Percentiles rank a stretch among this genome's conserved stretches.
These are phyloP conservation scores for Micromys minutus DNA, from an alignment of 2,113 vertebrate species.

Conservation along the genomic window DNA sequence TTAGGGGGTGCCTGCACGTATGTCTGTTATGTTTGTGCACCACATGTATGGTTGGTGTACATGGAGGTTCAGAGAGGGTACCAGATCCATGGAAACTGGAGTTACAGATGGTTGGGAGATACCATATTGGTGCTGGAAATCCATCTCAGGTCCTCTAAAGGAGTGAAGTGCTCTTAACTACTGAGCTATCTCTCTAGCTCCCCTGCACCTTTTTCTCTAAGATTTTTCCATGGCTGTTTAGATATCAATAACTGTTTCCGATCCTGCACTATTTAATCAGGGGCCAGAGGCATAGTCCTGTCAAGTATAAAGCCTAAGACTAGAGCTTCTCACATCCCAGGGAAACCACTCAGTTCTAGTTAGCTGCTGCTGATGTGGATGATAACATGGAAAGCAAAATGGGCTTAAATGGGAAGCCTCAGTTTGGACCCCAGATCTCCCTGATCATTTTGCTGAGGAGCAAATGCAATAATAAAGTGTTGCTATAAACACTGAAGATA, in stretches of 20 bases:
- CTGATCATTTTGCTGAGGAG: neutral
- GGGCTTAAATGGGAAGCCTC: conserved; percentile 6
- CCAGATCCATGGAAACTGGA: neutral
- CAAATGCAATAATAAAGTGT: conserved; percentile 15
- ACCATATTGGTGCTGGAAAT: neutral
- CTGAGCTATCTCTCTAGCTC: neutral
- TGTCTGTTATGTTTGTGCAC: neutral
- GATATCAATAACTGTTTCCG: neutral
- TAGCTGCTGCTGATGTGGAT: neutral
- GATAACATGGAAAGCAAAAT: neutral
- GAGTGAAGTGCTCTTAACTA: neutral
- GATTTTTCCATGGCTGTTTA: neutral
- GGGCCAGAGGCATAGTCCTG: neutral
- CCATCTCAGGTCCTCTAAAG: neutral
- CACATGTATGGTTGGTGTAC: neutral
- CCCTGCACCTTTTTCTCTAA: neutral
- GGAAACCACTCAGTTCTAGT: neutral
- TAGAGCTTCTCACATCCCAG: neutral
- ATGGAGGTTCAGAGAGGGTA: neutral
- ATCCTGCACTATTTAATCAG: neutral
- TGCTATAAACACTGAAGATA: conserved; percentile 43
- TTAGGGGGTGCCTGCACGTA: neutral
- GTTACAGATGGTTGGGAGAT: neutral
- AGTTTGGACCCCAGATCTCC: neutral
- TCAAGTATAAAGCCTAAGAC: neutral